Base-by-base conservation (phyloP, 92 coral and sea anemone genomes). In the Heliopora coerulea region DNA sequence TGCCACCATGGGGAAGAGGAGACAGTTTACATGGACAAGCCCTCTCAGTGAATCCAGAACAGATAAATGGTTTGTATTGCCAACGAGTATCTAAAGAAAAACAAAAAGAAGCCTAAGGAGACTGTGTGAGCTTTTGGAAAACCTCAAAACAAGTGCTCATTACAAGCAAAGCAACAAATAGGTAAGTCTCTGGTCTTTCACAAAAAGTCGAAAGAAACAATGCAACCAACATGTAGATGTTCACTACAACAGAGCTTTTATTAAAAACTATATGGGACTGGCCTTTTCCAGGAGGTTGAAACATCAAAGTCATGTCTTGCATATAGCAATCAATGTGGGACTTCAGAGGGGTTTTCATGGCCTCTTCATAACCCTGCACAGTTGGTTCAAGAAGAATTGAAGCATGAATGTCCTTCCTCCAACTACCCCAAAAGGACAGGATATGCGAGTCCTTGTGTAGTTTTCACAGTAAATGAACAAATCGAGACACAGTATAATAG, bases 241-340 rank as follows among this genome's bases (percentile, higher is more conserved):
- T 15, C 85, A 81, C 30, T 65, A 75, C 65, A 82, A 74, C 54
- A 40, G 86, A 21, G 81, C 86, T 11, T 39, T 35, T 30, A 62
- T 81, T 5, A 81, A 81, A 41, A 81, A 81, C 58, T 82, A 82
- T 27, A 82, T 76, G 5, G 52, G 81, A 27, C 61, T 82, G 15
- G 80, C 80, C 10, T 82, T 82, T 82, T 35, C 41, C 19, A 67
- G 24, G 14, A 58, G 26, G 0, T 79, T 61, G 5, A 29, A 10
- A 24, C n/a, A 78, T 34, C 63, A 37, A 3, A 44, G 72, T 12
- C 60, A 35, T 30, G 65, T 52, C 12, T 19, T 72, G 46, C 78
- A 27, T 49, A 30, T 27, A 54, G 78, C 78, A 1, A 33, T 72
- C 59, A 58, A 4, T 68, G 78, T 72, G 65, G 65, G 1, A 72